These are phyloP conservation scores for Folsomia candida DNA, from an alignment of 2,888 invertebrate species.

Conservation along the genomic window DNA sequence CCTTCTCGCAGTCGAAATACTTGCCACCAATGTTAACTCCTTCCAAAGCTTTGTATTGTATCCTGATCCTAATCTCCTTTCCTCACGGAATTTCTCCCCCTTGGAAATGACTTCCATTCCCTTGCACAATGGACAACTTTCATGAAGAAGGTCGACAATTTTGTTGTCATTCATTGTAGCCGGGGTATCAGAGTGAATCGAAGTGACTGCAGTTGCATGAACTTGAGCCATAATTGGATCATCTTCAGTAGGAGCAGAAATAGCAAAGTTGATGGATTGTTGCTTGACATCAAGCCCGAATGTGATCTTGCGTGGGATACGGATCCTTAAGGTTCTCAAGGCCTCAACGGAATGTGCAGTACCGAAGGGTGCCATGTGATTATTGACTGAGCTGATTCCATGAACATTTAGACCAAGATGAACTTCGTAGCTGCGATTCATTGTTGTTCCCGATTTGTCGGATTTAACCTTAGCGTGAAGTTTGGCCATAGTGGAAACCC, in stretches of 20 bases:
- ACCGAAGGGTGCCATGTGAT: slow-evolving; percentile 47
- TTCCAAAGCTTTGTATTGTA: slow-evolving; percentile 47
- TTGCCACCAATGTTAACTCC: slow-evolving; percentile 47
- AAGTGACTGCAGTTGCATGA: too few relatives aligned
- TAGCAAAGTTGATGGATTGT: slow-evolving; percentile 40
- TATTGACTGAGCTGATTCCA: slow-evolving; percentile 39
- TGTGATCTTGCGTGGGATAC: slow-evolving; percentile 44
- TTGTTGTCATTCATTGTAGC: slow-evolving; percentile 38
- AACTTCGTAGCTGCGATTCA: slow-evolving; percentile 41
- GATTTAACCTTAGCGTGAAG: slow-evolving; percentile 44
- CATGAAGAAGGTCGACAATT: slow-evolving; percentile 40
- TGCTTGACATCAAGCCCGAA: slow-evolving; percentile 45
- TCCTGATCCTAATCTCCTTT: slow-evolving; percentile 45
- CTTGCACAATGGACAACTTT: slow-evolving; percentile 45
- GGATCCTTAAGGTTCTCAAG: slow-evolving; percentile 39
- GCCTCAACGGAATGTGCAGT: slow-evolving; percentile 43
- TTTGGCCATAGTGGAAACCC: slow-evolving; percentile 34
- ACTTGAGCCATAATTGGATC: too few relatives aligned
- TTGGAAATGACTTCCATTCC: slow-evolving; percentile 40
- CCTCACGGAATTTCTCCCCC: slow-evolving; percentile 46
- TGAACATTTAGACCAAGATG: too few relatives aligned
- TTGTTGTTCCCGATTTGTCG: slow-evolving; percentile 41
- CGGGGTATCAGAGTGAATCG: slow-evolving; percentile 36
- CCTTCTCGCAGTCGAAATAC: slow-evolving; percentile 48
- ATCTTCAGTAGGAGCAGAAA: too few relatives aligned